Conservation (phyloP, 64 coral and sea anemone genomes). For the Porites lutea region DNA sequence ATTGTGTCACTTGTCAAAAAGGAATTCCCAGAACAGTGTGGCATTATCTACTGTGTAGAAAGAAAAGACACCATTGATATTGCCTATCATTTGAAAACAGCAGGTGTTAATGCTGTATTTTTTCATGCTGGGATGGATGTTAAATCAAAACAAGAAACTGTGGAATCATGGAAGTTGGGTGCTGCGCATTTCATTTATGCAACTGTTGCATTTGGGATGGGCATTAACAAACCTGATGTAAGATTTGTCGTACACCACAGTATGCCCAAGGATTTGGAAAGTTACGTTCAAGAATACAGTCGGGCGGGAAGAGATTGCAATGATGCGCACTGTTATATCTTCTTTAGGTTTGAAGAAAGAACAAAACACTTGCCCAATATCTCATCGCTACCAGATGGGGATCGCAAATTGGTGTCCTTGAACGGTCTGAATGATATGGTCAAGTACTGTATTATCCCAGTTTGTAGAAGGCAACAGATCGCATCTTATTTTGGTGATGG, state of each 20-base stretch:
- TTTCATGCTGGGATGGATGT: constrained; percentile 62
- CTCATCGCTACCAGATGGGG: constrained; percentile 30
- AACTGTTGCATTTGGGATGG: constrained; percentile 71
- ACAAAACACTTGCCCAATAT: constrained; percentile 61
- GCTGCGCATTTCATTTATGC: constrained; percentile 53
- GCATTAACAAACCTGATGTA: constrained; percentile 64
- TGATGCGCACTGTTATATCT: constrained; percentile 21
- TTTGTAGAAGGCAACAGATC: constrained; percentile 8
- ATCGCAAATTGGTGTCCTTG: not conserved
- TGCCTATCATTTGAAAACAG: constrained; percentile 28
- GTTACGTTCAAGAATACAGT: constrained; percentile 53
- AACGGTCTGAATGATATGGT: constrained; percentile 49
- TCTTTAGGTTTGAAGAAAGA: constrained; percentile 64
- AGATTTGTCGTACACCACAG: constrained; percentile 63
- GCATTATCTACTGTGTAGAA: constrained; percentile 66
- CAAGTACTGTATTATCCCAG: constrained; percentile 59
- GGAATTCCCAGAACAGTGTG: constrained; percentile 12
- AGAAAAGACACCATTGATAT: constrained; percentile 54
- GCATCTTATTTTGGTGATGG: not conserved
- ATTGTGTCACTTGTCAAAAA: not conserved
- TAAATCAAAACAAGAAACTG: constrained; percentile 19
- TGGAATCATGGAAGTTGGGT: constrained; percentile 28
- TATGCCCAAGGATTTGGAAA: constrained; percentile 44
- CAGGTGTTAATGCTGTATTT: constrained; percentile 49
- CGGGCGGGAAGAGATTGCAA: constrained; percentile 48